Evolutionary conservation across 2,888 invertebrate genomes (phyloP).

Genomic region (Euzetes globulus): DNA sequence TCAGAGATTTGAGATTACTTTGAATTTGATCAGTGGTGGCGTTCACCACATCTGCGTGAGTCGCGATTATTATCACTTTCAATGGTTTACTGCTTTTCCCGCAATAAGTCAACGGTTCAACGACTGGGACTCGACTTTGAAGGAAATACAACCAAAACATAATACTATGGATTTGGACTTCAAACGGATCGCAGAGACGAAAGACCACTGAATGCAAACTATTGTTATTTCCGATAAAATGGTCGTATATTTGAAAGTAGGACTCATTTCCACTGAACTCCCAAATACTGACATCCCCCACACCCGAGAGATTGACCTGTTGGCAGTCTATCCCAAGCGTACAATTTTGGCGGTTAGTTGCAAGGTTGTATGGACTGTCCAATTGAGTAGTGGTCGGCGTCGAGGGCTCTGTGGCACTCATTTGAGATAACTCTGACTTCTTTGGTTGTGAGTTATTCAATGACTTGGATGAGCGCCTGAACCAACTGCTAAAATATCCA

Average conservation of each 20-base stretch:
- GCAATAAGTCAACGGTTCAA: constrained; percentile 56
- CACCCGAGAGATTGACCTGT: constrained; percentile 53
- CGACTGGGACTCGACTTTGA: constrained; percentile 57
- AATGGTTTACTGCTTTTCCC: constrained; percentile 54
- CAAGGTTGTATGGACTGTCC: neutral
- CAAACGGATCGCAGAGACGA: constrained; percentile 59
- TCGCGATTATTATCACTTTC: constrained; percentile 57
- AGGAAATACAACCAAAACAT: constrained; percentile 68
- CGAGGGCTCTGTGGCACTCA: neutral
- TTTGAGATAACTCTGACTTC: neutral
- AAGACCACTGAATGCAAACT: constrained; percentile 61
- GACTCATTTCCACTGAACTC: constrained; percentile 69
- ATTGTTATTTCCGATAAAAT: constrained; percentile 57
- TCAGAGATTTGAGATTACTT: constrained; percentile 47
- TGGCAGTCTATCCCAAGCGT: constrained; percentile 61
- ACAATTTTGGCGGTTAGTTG: constrained; percentile 51
- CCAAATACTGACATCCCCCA: constrained; percentile 62
- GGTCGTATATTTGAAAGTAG: constrained; percentile 63
- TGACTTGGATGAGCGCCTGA: constrained; percentile 47
- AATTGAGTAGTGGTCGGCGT: constrained; percentile 2
- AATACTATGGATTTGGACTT: constrained; percentile 59
- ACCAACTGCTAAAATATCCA: constrained; percentile 60
- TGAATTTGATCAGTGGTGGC: constrained; percentile 41
- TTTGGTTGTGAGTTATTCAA: constrained; percentile 14
- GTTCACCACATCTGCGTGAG: constrained; percentile 57